A percentile compares a stretch with the other conserved stretches of the same genome.
phyloP scores from a whole-genome alignment of 2,113 vertebrate genomes.

The Megaceryle torquata region DNA sequence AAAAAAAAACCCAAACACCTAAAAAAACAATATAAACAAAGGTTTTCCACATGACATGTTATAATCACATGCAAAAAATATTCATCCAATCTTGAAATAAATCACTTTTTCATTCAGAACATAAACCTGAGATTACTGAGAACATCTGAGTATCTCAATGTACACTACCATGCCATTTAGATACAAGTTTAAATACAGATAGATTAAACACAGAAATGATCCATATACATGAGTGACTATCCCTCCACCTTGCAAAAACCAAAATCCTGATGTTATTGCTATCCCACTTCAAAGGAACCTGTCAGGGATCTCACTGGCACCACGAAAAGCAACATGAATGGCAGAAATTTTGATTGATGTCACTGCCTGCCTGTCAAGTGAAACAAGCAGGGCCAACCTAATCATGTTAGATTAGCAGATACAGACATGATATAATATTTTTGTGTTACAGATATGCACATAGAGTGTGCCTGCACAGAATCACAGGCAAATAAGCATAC shows the following conservation, averaged over 20 bases:
- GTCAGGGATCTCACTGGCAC: conserved; percentile 43
- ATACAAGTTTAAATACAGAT: background rate
- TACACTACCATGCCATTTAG: background rate
- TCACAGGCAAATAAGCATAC: conserved; percentile 1
- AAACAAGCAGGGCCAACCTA: conserved; percentile 66
- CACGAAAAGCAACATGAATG: conserved; percentile 48
- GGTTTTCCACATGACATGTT: background rate
- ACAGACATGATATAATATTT: conserved; percentile 48
- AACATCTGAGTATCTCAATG: background rate
- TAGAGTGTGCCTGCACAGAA: background rate
- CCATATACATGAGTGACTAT: background rate
- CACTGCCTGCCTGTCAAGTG: conserved; percentile 67
- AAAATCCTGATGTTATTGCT: background rate
- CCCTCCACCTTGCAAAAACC: background rate
- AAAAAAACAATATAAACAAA: background rate
- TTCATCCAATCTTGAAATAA: background rate
- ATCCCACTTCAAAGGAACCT: conserved; percentile 41
- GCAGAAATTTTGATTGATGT: conserved; percentile 69
- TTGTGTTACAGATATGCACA: conserved; percentile 26
- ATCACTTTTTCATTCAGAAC: background rate
- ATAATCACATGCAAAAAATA: background rate
- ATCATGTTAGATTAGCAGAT: conserved; percentile 58
- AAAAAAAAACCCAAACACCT: background rate
- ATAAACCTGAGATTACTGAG: background rate
- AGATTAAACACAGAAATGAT: background rate